Conservation (phyloP, 2,888 invertebrate genomes). For the Tanypteryx hageni region DNA sequence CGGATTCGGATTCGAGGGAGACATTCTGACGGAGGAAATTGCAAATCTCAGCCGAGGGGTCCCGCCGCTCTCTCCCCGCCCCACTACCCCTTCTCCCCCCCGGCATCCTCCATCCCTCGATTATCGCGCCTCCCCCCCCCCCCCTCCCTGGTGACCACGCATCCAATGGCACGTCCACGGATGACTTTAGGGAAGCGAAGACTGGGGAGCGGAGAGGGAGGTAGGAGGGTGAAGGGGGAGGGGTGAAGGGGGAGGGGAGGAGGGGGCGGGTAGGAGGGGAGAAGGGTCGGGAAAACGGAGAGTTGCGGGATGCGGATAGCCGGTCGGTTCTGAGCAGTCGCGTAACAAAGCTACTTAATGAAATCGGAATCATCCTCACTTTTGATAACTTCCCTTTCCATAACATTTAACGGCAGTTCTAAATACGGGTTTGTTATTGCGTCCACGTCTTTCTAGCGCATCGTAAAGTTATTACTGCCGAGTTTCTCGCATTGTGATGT, state of each 20-base stretch:
- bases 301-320: not conserved
- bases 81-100: too few relatives aligned
- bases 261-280: too few relatives aligned
- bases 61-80: not conserved
- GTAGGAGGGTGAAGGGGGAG: too few relatives aligned
- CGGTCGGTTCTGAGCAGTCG: not conserved
- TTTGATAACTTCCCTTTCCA: not conserved
- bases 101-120: not conserved
- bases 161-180: not conserved
- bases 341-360: not conserved
- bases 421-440: too few relatives aligned
- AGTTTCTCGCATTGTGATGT: too few relatives aligned
- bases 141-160: not conserved
- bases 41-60: slow-evolving; percentile 33
- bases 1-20: slow-evolving; percentile 55
- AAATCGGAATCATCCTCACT: not conserved
- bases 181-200: not conserved
- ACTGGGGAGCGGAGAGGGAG: too few relatives aligned
- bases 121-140: not conserved
- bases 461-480: too few relatives aligned
- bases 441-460: too few relatives aligned
- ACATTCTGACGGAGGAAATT: slow-evolving; percentile 58
- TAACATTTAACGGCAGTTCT: not conserved
- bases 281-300: too few relatives aligned
- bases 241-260: too few relatives aligned